A percentile compares a stretch with the other conserved stretches of the same genome.
Evolutionary conservation across 2,888 invertebrate species (phyloP).

Genomic region (Rosalia funebris): DNA sequence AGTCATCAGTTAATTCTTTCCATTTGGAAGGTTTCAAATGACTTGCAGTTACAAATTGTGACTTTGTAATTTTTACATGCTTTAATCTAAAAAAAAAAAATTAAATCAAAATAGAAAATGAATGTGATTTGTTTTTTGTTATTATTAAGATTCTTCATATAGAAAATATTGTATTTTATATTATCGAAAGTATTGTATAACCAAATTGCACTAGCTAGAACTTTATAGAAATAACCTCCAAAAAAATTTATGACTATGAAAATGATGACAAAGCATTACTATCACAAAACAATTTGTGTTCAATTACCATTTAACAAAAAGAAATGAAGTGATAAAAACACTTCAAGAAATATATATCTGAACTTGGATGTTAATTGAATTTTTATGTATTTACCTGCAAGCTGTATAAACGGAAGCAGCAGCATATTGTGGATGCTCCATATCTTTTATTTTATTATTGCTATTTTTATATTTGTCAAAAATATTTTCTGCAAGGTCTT

Average conservation of each 20-base stretch:
- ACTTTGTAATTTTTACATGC: constrained; percentile 69
- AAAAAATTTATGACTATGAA: too few relatives aligned
- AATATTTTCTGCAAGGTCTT: constrained; percentile 67
- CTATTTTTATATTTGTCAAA: constrained; percentile 66
- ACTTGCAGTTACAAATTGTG: constrained; percentile 69
- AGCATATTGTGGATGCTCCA: constrained; percentile 72
- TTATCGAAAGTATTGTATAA: too few relatives aligned
- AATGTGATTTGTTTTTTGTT: too few relatives aligned
- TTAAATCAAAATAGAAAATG: constrained; percentile 5
- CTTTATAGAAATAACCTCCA: too few relatives aligned
- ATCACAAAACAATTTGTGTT: too few relatives aligned
- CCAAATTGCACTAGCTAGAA: too few relatives aligned
- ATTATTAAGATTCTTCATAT: not conserved
- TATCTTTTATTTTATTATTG: constrained; percentile 66
- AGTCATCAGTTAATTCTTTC: constrained; percentile 70
- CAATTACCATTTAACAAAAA: not conserved
- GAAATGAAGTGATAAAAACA: constrained; percentile 2
- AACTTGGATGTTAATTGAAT: not conserved
- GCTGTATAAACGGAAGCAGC: constrained; percentile 74
- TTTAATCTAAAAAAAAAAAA: constrained; percentile 62
- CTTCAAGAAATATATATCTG: not conserved
- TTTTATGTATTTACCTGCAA: constrained; percentile 65
- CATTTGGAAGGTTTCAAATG: constrained; percentile 71
- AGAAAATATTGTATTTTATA: too few relatives aligned
- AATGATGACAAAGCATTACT: too few relatives aligned